A percentile compares a stretch with the other conserved stretches of the same genome.
Evolutionary conservation across 2,888 invertebrate genomes (phyloP).

Genomic region (Cataglyphis albicans): DNA sequence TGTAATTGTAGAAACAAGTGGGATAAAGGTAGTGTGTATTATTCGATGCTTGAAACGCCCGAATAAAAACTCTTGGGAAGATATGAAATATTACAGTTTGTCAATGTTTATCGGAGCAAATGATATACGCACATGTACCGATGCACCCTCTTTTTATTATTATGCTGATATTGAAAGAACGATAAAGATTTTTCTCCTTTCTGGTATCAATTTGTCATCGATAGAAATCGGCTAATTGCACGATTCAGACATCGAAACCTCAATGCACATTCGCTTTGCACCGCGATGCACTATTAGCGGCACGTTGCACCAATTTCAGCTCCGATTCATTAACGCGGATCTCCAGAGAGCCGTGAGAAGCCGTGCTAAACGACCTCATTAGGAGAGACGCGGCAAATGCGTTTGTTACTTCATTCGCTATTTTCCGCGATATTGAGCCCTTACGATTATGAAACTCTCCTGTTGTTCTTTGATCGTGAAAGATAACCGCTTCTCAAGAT

Average conservation of each 20-base stretch:
- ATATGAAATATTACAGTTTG: background rate
- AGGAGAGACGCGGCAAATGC: constrained; percentile 73
- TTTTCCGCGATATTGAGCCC: constrained; percentile 70
- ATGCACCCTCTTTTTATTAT: constrained; percentile 9
- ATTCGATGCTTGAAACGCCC: background rate
- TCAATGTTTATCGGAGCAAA: constrained; percentile 4
- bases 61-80: background rate
- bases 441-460: constrained; percentile 65
- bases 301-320: constrained; percentile 73
- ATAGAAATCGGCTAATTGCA: constrained; percentile 73
- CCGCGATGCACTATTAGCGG: constrained; percentile 65
- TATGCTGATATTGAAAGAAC: constrained; percentile 12
- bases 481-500: constrained; percentile 64
- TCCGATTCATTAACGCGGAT: constrained; percentile 78
- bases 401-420: constrained; percentile 75
- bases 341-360: constrained; percentile 70
- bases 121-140: background rate
- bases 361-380: constrained; percentile 77
- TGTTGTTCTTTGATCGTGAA: constrained; percentile 69
- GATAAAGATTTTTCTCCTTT: constrained; percentile 37
- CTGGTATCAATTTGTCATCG: constrained; percentile 67
- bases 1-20: background rate
- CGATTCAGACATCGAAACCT: constrained; percentile 72
- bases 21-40: background rate
- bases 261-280: constrained; percentile 71